These are phyloP conservation scores for Augochlora pura DNA, from an alignment of 1,140 invertebrate genomes.

Conservation along the genomic window DNA sequence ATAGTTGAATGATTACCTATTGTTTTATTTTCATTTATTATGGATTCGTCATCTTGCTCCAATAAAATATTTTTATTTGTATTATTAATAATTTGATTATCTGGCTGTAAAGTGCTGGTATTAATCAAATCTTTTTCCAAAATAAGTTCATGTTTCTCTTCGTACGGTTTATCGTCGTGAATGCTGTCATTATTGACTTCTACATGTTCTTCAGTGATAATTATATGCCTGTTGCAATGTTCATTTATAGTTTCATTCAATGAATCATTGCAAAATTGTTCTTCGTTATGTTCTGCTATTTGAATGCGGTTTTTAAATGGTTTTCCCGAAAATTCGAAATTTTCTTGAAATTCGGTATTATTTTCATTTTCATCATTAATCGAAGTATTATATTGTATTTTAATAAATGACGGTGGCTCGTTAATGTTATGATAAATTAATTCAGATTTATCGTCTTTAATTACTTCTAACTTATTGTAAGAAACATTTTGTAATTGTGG, in stretches of 20 bases:
- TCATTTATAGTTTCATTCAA: constrained; percentile 8
- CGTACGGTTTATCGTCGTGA: constrained; percentile 35
- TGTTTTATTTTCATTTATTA: constrained; percentile 6
- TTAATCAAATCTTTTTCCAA: constrained; percentile 30
- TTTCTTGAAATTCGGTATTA: constrained; percentile 12
- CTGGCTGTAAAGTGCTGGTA: constrained; percentile 15
- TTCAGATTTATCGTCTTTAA: constrained; percentile 35
- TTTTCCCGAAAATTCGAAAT: constrained; percentile 26
- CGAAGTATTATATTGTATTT: constrained; percentile 48
- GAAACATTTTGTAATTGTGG: constrained; percentile 40
- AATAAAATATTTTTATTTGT: background rate
- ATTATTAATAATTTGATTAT: constrained; percentile 11
- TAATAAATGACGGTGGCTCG: constrained; percentile 22
- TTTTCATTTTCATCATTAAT: constrained; percentile 36
- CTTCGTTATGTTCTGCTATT: constrained; percentile 8
- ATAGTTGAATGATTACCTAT: constrained; percentile 26
- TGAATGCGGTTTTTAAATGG: constrained; percentile 23
- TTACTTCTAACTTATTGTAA: constrained; percentile 45
- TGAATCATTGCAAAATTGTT: constrained; percentile 25
- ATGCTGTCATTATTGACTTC: constrained; percentile 12
- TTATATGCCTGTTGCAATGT: constrained; percentile 28
- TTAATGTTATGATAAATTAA: constrained; percentile 38
- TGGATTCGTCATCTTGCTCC: constrained; percentile 25
- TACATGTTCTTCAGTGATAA: constrained; percentile 37
- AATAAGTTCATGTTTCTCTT: constrained; percentile 33